These are phyloP conservation scores for Campoletis raptor DNA, from an alignment of 2,888 invertebrate species.

Conservation along the genomic window DNA sequence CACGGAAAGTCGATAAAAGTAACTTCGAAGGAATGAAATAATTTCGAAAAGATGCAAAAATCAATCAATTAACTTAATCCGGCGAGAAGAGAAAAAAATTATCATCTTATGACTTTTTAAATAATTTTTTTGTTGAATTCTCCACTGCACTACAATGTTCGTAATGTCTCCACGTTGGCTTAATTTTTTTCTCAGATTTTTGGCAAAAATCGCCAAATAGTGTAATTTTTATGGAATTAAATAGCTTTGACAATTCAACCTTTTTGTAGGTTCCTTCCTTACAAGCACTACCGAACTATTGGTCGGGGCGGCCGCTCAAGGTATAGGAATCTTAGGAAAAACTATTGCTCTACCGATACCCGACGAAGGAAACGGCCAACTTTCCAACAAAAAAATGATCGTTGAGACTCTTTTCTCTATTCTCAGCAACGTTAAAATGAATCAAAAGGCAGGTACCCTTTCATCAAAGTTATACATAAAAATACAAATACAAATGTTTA, in stretches of 20 bases:
- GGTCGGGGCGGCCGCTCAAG: conserved; percentile 89
- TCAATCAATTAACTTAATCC: no score
- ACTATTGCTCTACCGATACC: conserved; percentile 89
- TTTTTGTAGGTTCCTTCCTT: conserved; percentile 88
- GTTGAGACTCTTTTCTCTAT: conserved; percentile 90
- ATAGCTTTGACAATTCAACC: conserved; percentile 12
- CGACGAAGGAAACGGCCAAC: conserved; percentile 62
- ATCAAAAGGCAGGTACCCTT: conserved; percentile 88
- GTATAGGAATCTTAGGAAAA: conserved; percentile 90
- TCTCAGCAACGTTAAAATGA: conserved; percentile 89
- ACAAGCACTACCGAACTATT: conserved; percentile 88
- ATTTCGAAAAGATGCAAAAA: no score
- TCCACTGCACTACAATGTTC: no score
- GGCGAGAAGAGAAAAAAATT: no score
- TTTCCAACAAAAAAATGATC: conserved; percentile 88
- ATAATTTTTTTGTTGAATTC: no score
- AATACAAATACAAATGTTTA: neutral
- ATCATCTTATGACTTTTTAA: no score
- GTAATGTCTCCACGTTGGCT: no score
- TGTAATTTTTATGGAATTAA: neutral
- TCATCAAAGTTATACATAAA: neutral
- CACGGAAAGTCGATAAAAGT: no score
- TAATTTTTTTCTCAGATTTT: neutral
- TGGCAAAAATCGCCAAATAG: neutral
- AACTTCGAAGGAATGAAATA: no score